Percentiles rank a stretch among this genome's conserved stretches.
phyloP scores from a whole-genome alignment of 2,888 invertebrate genomes.

The Agrilus cyanescens region DNA sequence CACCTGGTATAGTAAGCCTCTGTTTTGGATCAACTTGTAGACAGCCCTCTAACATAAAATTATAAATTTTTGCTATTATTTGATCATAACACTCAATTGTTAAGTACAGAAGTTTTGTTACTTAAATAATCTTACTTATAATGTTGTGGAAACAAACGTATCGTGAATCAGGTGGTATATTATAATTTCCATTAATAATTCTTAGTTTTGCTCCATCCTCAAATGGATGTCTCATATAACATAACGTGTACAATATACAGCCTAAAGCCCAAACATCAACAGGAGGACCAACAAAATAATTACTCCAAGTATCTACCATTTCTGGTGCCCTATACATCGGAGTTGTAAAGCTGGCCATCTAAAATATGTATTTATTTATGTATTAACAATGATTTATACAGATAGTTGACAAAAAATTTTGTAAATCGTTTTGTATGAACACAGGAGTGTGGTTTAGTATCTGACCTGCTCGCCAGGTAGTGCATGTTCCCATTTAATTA shows the following conservation, averaged over 20 bases:
- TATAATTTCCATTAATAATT: conserved; percentile 93
- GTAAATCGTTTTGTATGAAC: conserved; percentile 1
- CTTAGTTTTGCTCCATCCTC: conserved; percentile 92
- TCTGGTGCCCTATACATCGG: conserved; percentile 98
- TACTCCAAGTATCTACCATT: conserved; percentile 96
- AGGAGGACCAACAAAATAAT: conserved; percentile 80
- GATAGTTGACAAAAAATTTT: too few species aligned
- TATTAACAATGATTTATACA: too few species aligned
- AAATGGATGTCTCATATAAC: conserved; percentile 92
- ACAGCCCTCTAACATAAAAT: conserved; percentile 53
- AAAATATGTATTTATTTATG: conserved; percentile 26
- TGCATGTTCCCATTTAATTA: too few species aligned
- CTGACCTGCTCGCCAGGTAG: too few species aligned
- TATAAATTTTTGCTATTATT: conserved; percentile 5
- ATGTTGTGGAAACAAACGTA: conserved; percentile 80
- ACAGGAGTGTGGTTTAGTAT: too few species aligned
- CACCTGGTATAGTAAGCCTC: conserved; percentile 63
- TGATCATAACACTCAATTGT: not conserved
- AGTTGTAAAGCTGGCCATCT: conserved; percentile 70
- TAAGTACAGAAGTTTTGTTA: not conserved
- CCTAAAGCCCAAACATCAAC: conserved; percentile 97
- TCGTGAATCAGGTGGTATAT: conserved; percentile 69
- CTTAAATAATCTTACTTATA: conserved; percentile 51
- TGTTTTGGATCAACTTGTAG: conserved; percentile 72
- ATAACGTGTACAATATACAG: conserved; percentile 84